These are phyloP conservation scores for Protobothrops flavoviridis DNA, from an alignment of 2,113 vertebrate species.

Conservation along the genomic window DNA sequence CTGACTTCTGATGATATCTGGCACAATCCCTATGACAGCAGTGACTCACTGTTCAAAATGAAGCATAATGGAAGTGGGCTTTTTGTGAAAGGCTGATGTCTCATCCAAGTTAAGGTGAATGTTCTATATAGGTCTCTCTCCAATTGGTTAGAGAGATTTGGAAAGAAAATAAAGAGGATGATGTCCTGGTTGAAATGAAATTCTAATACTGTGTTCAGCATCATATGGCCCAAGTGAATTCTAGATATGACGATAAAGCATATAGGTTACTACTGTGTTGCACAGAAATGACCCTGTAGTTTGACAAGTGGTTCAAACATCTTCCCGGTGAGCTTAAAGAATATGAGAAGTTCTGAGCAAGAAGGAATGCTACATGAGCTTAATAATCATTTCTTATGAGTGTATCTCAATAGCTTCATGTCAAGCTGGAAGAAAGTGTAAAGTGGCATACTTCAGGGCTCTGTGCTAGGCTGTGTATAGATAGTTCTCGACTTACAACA, in stretches of 20 bases:
- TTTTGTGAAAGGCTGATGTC: background rate
- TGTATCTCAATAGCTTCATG: background rate
- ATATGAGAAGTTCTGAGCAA: background rate
- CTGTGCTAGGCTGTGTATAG: background rate
- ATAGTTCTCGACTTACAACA: background rate
- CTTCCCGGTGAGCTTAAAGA: background rate
- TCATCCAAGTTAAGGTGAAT: background rate
- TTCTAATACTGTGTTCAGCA: background rate
- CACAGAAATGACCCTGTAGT: background rate
- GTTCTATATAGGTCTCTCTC: background rate
- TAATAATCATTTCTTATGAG: background rate
- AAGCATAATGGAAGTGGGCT: background rate
- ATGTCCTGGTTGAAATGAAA: background rate
- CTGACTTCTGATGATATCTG: background rate
- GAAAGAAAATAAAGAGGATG: background rate
- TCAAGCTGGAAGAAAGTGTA: background rate
- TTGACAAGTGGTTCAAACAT: background rate
- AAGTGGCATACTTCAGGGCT: background rate
- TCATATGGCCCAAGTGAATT: background rate
- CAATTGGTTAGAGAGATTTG: background rate
- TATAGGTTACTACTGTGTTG: background rate
- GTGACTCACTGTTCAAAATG: background rate
- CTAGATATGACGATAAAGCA: background rate
- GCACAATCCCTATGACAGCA: background rate
- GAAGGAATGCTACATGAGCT: background rate